These are phyloP conservation scores for Ceyx melanurus DNA, from an alignment of 2,113 vertebrate species.

Conservation along the genomic window DNA sequence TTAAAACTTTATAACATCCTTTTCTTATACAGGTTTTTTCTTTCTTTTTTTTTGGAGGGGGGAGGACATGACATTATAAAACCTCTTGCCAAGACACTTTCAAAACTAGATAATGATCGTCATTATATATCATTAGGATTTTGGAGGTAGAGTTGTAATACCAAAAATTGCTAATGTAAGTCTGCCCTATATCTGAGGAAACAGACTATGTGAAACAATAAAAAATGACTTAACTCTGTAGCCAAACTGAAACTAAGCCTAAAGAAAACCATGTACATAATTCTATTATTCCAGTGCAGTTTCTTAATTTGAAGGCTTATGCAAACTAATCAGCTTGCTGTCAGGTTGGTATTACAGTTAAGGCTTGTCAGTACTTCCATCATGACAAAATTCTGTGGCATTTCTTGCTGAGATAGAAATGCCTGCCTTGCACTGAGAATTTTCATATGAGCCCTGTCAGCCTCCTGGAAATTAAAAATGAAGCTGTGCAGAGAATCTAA, in stretches of 20 bases:
- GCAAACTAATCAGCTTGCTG: background rate
- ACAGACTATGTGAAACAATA: background rate
- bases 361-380: background rate
- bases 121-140: background rate
- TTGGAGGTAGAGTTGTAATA: background rate
- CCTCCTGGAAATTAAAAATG: slow-evolving; percentile 29
- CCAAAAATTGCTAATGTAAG: background rate
- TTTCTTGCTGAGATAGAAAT: slow-evolving; percentile 19
- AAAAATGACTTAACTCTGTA: background rate
- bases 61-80: background rate
- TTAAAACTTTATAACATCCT: background rate
- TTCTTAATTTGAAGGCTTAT: background rate
- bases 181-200: background rate
- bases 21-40: background rate
- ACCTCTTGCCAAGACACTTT: background rate
- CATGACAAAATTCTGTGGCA: background rate
- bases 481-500: slow-evolving; percentile 17
- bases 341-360: background rate
- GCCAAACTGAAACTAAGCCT: background rate
- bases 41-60: background rate
- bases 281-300: background rate
- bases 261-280: background rate
- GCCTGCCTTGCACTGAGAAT: background rate
- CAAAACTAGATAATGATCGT: background rate
- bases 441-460: background rate